Conservation (phyloP, 2,888 invertebrate genomes). For the Epinotia nisella region DNA sequence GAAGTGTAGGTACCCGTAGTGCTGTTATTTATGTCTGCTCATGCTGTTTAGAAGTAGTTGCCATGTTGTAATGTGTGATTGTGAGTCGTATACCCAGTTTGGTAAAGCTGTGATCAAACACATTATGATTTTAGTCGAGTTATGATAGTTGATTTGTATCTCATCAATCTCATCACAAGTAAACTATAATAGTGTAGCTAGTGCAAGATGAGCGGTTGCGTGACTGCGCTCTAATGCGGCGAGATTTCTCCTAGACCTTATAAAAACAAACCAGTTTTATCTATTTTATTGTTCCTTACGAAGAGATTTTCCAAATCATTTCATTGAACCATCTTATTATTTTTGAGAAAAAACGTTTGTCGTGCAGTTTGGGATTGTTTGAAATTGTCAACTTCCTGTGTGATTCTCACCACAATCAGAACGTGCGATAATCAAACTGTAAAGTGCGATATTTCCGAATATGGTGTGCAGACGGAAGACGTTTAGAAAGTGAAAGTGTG, state of each 20-base stretch:
- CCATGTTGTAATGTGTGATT: conserved; percentile 54
- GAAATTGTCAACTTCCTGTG: conserved; percentile 48
- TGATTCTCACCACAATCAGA: conserved; percentile 35
- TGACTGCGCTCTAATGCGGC: conserved; percentile 68
- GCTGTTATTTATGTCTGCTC: not conserved
- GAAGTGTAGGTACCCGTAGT: conserved; percentile 4
- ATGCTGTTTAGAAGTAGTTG: not conserved
- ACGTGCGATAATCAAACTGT: conserved; percentile 24
- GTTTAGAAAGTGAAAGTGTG: conserved; percentile 54
- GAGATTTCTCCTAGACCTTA: conserved; percentile 69
- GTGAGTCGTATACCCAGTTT: conserved; percentile 49
- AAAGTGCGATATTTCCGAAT: conserved; percentile 40
- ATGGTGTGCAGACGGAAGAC: conserved; percentile 32
- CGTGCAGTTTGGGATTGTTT: conserved; percentile 64
- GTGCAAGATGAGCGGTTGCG: conserved; percentile 61
- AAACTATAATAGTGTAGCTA: conserved; percentile 21
- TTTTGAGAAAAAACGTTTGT: conserved; percentile 62
- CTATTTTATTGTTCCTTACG: conserved; percentile 63
- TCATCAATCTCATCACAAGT: conserved; percentile 2
- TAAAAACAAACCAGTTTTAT: conserved; percentile 75
- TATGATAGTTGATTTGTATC: conserved; percentile 4
- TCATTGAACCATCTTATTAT: conserved; percentile 61
- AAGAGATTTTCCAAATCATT: conserved; percentile 65
- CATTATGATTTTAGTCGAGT: conserved; percentile 2
- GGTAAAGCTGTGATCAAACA: not conserved